Percentiles rank a stretch among this genome's conserved stretches.
Conservation (phyloP, 2,113 vertebrate genomes). For the Sapayoa aenigma region DNA sequence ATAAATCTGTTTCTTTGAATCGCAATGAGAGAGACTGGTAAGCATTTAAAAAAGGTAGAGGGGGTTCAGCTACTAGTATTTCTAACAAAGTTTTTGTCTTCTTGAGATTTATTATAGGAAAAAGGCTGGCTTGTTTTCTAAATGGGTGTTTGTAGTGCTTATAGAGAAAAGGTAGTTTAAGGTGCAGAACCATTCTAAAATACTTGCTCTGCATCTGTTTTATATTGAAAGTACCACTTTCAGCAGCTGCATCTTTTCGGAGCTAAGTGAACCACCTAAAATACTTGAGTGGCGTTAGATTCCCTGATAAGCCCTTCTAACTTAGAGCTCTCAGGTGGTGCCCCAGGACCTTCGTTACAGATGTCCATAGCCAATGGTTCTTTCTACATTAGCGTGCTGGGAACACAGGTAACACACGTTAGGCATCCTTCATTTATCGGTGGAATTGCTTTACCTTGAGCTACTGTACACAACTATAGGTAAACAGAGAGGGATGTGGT, state of each 20-base stretch:
- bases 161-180: conserved; percentile 34
- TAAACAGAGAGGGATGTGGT: conserved; percentile 19
- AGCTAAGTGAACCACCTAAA: neutral
- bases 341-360: neutral
- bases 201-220: neutral
- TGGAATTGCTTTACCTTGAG: conserved; percentile 14
- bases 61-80: neutral
- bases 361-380: neutral
- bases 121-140: conserved; percentile 20
- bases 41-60: conserved; percentile 6
- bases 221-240: neutral
- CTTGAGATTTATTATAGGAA: neutral
- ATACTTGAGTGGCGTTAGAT: neutral
- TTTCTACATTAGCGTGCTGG: neutral
- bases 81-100: conserved; percentile 12
- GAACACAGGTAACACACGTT: neutral
- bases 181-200: neutral
- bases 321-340: neutral
- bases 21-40: conserved; percentile 23
- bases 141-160: neutral
- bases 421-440: neutral
- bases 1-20: conserved; percentile 59
- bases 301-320: neutral
- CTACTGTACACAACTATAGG: neutral
- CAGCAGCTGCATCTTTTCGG: neutral